These are phyloP conservation scores for Ephialtes manifestator DNA, from an alignment of 2,888 invertebrate genomes.

Conservation along the genomic window DNA sequence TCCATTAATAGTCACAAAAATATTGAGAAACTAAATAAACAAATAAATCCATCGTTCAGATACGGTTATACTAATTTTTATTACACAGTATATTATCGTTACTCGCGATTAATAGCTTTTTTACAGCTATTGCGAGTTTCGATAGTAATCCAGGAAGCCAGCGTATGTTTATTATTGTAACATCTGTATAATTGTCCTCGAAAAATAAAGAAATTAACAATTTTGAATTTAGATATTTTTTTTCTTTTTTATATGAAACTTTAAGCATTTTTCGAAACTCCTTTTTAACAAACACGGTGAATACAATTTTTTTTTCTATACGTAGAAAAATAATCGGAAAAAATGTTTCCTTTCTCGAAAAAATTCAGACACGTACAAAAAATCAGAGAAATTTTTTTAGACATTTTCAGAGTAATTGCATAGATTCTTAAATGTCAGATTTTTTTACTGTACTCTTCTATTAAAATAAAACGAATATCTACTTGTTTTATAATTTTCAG, in stretches of 20 bases:
- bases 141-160: background rate
- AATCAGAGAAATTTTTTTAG: too few relatives aligned
- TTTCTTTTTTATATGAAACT: background rate
- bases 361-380: too few relatives aligned
- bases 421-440: too few relatives aligned
- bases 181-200: background rate
- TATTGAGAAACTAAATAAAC: background rate
- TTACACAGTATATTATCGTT: background rate
- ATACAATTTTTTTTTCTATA: background rate
- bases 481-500: too few relatives aligned
- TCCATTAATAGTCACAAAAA: background rate
- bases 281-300: background rate
- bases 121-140: background rate
- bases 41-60: background rate
- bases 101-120: background rate
- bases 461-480: too few relatives aligned
- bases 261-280: background rate
- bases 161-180: background rate
- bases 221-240: background rate
- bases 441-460: too few relatives aligned
- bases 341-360: too few relatives aligned
- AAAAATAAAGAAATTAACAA: background rate
- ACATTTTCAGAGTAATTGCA: too few relatives aligned
- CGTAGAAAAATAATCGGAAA: background rate
- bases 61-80: background rate